phyloP scores from a whole-genome alignment of 2,888 invertebrate species.

The Tinea trinotella region DNA sequence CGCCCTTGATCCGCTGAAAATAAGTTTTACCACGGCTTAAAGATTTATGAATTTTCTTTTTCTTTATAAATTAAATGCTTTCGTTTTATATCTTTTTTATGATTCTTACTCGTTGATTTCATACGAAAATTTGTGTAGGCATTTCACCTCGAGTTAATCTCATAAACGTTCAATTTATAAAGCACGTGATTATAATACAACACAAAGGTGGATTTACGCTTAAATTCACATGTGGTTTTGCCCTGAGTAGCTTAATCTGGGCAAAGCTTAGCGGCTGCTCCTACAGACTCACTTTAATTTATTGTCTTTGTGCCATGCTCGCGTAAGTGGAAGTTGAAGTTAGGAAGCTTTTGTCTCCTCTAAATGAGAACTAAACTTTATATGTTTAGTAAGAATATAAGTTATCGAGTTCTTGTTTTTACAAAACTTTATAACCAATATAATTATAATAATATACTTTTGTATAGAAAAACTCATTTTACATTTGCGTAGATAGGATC shows the following conservation, averaged over 20 bases:
- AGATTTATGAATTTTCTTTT: slow-evolving; percentile 10
- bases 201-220: slow-evolving; percentile 35
- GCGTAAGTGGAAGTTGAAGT: slow-evolving; percentile 38
- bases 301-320: slow-evolving; percentile 48
- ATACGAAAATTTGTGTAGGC: not conserved
- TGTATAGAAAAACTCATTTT: slow-evolving; percentile 15
- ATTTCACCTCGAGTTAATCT: not conserved
- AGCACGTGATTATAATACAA: slow-evolving; percentile 16
- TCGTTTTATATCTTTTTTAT: slow-evolving; percentile 21
- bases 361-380: not conserved
- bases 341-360: slow-evolving; percentile 34
- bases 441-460: not conserved
- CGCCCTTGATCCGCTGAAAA: slow-evolving; percentile 7
- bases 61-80: not conserved
- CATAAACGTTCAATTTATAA: slow-evolving; percentile 7
- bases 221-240: slow-evolving; percentile 45
- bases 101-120: not conserved
- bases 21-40: not conserved
- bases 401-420: not conserved
- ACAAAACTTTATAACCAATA: not conserved
- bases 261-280: slow-evolving; percentile 41
- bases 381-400: not conserved
- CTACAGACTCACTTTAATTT: slow-evolving; percentile 43
- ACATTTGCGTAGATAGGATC: slow-evolving; percentile 18
- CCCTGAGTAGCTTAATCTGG: slow-evolving; percentile 41